Evolutionary conservation across 1,140 invertebrate species (phyloP), one percentile per base, ranked within the genome.

Genomic region (Drosophila bocki): DNA sequence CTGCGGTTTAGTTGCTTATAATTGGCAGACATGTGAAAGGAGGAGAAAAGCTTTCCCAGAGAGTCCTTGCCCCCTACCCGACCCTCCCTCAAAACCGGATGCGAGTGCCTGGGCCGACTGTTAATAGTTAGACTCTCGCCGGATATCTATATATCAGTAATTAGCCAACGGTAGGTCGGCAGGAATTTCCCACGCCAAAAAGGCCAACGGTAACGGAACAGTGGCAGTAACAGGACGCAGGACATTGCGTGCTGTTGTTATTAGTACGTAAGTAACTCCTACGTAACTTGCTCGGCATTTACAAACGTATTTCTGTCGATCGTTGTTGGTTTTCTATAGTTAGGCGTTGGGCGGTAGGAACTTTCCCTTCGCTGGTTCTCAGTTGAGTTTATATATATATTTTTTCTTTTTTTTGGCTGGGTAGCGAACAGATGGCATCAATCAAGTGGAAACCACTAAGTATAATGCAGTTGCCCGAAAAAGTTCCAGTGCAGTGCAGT

Each of bases 1-100:
- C 84, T 87, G 84, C 85, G 84, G 84, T 87, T 78, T 87, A 87
- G 84, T 87, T 83, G 85, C 84, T 88, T 88, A 88, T 87, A 87
- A 87, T 87, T 87, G 84, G 84, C 85, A 87, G 85, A 84, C 84
- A 87, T 87, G 84, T 81, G 82, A 87, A 71, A 72, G 48, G 48
- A 54, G 47, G 48, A 79, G 78, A n/a, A 68, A 63, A 65, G 71
- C 71, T 75, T 75, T 76, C 53, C 71, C 72, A 76, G 67, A 74
- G 63, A 67, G 67, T 70, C 67, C 72, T 77, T 65, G 33, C 29
- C 26, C 65, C 41, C 41, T 17, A n/a, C 2, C 45, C 64, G n/a
- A 51, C 61, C 37, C 61, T 32, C 17, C 8, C 47, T 56, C 5
- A 33, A 59, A 64, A 78, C 76, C 76, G 75, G 75, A 78, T 78